Conservation (phyloP, 2,113 vertebrate genomes). For the Esox niger region DNA sequence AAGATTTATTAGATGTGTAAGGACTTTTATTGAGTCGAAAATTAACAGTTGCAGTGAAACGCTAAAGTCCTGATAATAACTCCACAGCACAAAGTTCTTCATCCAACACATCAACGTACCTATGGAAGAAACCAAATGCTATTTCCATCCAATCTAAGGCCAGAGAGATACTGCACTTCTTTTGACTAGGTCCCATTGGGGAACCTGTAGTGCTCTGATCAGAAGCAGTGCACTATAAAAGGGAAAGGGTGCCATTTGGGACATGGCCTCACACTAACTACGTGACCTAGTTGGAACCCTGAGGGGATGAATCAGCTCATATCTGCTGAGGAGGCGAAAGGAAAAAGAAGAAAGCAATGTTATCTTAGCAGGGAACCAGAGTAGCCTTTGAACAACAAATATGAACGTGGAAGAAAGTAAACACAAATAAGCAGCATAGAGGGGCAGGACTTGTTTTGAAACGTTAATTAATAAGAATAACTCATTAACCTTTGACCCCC, state of each 20-base stretch:
- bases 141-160: background rate
- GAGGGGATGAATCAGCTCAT: constrained; percentile 50
- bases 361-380: constrained; percentile 34
- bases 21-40: background rate
- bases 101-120: background rate
- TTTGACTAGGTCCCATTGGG: constrained; percentile 15
- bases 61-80: background rate
- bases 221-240: constrained; percentile 43
- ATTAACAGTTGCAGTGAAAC: background rate
- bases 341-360: constrained; percentile 60
- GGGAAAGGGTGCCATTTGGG: constrained; percentile 47
- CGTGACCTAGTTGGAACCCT: constrained; percentile 66
- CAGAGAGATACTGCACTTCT: too few relatives aligned
- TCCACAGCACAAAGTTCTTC: background rate
- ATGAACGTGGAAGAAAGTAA: constrained; percentile 41
- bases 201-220: too few relatives aligned
- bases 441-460: constrained; percentile 10
- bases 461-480: constrained; percentile 20
- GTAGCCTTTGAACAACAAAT: constrained; percentile 62
- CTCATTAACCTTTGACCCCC: constrained; percentile 39
- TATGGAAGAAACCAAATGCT: background rate
- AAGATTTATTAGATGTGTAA: background rate
- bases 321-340: constrained; percentile 69
- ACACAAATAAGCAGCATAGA: too few relatives aligned
- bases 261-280: constrained; percentile 49